Conservation (phyloP, 2,888 invertebrate species). For the Leptopilina drosophilae region DNA sequence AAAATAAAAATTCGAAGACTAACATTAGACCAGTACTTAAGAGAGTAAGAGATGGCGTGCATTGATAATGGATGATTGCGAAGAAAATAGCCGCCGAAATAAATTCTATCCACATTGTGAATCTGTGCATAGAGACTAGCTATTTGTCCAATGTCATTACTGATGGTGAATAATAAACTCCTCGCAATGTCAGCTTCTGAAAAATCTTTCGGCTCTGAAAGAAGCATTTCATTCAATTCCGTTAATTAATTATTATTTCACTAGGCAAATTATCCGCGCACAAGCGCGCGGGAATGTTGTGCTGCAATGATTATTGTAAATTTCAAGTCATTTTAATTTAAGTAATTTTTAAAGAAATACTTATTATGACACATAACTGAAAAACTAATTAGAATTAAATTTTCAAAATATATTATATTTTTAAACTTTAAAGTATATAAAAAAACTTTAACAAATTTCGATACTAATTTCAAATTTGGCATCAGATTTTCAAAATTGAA, state of each 20-base stretch:
- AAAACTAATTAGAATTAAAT: too few species aligned
- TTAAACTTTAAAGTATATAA: too few species aligned
- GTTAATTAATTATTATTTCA: background rate
- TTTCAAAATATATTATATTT: too few species aligned
- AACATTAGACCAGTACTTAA: constrained; percentile 83
- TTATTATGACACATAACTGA: too few species aligned
- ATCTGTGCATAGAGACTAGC: constrained; percentile 83
- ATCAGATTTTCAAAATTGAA: too few species aligned
- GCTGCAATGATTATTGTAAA: too few species aligned
- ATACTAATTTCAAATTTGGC: too few species aligned
- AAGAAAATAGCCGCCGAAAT: constrained; percentile 85
- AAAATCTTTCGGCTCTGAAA: constrained; percentile 66
- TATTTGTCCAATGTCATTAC: constrained; percentile 86
- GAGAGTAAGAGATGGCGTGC: constrained; percentile 83
- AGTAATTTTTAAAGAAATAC: too few species aligned
- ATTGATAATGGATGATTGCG: constrained; percentile 84
- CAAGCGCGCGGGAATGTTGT: too few species aligned
- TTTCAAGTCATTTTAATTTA: too few species aligned
- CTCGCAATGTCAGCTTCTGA: constrained; percentile 82
- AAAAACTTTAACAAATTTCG: too few species aligned
- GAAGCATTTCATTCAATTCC: background rate
- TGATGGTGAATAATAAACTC: constrained; percentile 82
- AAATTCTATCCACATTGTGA: constrained; percentile 81
- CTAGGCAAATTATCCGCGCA: too few species aligned
- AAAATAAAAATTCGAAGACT: constrained; percentile 50